Conservation (phyloP, 2,797 vertebrate species). For the Nyctalus aviator region DNA sequence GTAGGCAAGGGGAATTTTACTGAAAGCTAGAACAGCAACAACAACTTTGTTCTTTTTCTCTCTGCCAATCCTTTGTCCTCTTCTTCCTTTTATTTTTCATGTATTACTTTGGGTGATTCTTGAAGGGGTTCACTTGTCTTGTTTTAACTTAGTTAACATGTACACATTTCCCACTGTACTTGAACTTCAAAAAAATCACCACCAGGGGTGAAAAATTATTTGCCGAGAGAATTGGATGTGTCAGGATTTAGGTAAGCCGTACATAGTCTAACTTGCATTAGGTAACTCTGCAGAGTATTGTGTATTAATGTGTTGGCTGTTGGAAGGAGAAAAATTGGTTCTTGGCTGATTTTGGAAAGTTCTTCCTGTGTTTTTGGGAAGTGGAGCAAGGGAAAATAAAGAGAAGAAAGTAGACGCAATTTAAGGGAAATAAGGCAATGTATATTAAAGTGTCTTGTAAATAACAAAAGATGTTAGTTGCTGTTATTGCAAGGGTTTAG, state of each 20-base stretch:
- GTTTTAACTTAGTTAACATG: not conserved
- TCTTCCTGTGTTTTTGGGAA: slow-evolving; percentile 55
- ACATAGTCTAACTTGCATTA: not conserved
- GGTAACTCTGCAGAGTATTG: not conserved
- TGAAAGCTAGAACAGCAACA: not conserved
- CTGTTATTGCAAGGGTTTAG: not conserved
- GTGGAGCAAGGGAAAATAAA: not conserved
- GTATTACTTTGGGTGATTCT: slow-evolving; percentile 38
- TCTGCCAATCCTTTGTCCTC: not conserved
- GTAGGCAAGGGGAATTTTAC: slow-evolving; percentile 10
- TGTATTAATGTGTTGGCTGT: not conserved
- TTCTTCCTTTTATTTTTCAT: not conserved
- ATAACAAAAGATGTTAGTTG: not conserved
- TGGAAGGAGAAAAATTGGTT: not conserved
- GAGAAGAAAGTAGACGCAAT: slow-evolving; percentile 20
- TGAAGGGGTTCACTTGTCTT: slow-evolving; percentile 1
- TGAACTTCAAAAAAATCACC: slow-evolving; percentile 19
- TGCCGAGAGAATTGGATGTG: not conserved
- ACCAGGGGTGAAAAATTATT: not conserved
- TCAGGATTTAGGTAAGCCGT: not conserved
- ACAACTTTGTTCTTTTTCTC: not conserved
- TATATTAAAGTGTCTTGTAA: slow-evolving; percentile 7
- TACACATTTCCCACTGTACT: slow-evolving; percentile 10
- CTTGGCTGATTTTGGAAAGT: slow-evolving; percentile 46
- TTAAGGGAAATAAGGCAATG: not conserved